Conservation (phyloP, 2,113 vertebrate genomes). For the Danio rerio region DNA sequence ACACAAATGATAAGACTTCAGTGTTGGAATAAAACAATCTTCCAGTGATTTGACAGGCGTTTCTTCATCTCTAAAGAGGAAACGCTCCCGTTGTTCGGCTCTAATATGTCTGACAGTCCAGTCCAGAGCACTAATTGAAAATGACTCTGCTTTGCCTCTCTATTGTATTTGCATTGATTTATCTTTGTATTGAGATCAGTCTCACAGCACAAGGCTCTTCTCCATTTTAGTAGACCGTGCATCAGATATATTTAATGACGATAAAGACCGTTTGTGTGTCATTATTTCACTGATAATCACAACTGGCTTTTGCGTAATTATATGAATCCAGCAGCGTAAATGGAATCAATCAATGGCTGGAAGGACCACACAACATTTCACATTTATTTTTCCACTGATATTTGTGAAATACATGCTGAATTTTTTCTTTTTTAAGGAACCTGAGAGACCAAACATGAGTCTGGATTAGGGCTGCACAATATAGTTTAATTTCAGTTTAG, state of each 20-base stretch:
- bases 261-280: neutral
- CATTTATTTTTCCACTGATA: neutral
- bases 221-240: neutral
- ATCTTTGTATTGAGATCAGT: neutral
- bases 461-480: too few relatives aligned
- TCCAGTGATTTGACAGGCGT: neutral
- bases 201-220: neutral
- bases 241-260: slow-evolving; percentile 12
- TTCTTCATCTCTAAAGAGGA: neutral
- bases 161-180: slow-evolving; percentile 24
- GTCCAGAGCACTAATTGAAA: neutral
- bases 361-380: neutral
- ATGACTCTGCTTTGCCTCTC: neutral
- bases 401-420: neutral
- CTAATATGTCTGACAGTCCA: neutral
- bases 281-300: neutral
- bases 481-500: too few relatives aligned
- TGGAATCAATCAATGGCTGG: neutral
- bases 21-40: neutral
- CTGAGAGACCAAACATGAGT: neutral
- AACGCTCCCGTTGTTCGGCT: neutral
- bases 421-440: neutral
- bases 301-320: neutral
- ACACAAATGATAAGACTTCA: too few relatives aligned
- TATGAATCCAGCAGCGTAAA: neutral